Conservation (phyloP, 2,888 invertebrate genomes). For the Acanthosoma haemorrhoidale region DNA sequence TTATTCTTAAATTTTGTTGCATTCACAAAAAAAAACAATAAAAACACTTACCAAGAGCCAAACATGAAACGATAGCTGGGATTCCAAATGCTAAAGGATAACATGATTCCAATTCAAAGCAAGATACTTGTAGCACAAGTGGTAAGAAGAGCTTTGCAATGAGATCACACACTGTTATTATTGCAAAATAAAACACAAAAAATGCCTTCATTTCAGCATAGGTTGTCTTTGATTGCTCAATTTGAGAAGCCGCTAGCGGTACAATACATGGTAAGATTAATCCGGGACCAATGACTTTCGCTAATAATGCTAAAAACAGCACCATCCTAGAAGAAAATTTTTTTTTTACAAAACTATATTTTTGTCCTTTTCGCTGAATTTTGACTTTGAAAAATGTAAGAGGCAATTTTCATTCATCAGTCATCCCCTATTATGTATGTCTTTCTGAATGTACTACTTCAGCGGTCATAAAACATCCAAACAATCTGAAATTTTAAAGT, state of each 20-base stretch:
- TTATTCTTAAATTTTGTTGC: too few relatives aligned
- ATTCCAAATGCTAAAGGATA: slow-evolving; percentile 23
- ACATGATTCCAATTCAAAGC: neutral
- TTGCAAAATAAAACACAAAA: slow-evolving; percentile 14
- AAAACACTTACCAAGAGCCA: neutral
- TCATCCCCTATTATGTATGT: too few relatives aligned
- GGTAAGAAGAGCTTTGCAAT: slow-evolving; percentile 4
- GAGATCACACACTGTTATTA: neutral
- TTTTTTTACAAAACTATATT: too few relatives aligned
- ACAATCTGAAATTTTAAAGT: too few relatives aligned
- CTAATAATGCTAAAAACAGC: neutral
- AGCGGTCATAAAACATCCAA: too few relatives aligned
- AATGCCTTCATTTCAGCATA: neutral
- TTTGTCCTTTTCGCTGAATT: too few relatives aligned
- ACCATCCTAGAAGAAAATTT: slow-evolving; percentile 16
- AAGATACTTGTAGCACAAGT: neutral
- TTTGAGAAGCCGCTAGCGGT: slow-evolving; percentile 13
- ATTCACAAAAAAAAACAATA: too few relatives aligned
- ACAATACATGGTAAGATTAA: neutral
- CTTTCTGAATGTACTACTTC: too few relatives aligned
- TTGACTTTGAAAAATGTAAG: too few relatives aligned
- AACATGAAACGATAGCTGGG: neutral
- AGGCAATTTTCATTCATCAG: too few relatives aligned
- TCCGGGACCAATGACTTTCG: slow-evolving; percentile 16
- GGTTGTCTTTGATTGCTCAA: neutral